A percentile compares a stretch with the other conserved stretches of the same genome.
phyloP scores from a whole-genome alignment of 2,888 invertebrate species.

The Chrysotoxum bicinctum region DNA sequence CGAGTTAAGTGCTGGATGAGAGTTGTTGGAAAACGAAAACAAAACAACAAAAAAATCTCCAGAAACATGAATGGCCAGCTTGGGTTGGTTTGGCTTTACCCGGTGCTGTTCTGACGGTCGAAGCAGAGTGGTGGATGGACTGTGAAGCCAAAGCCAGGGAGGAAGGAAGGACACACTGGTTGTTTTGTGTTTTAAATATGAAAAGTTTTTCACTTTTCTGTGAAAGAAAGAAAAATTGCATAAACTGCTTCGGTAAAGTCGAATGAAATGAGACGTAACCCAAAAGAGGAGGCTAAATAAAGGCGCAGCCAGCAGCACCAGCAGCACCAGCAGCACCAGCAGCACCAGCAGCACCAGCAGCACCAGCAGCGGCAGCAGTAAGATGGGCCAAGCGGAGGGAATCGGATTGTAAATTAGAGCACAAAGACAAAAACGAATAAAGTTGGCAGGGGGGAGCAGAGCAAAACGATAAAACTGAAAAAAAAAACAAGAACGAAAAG shows the following conservation, averaged over 20 bases:
- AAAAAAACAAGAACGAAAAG: constrained; percentile 50
- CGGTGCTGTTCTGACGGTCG: not conserved
- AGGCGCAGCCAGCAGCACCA: constrained; percentile 28
- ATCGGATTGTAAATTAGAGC: constrained; percentile 46
- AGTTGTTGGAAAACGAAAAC: constrained; percentile 32
- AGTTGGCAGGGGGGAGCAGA: not conserved
- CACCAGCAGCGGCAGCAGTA: not conserved
- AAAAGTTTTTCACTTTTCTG: constrained; percentile 69
- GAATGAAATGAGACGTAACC: constrained; percentile 70
- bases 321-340: not conserved
- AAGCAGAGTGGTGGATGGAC: not conserved
- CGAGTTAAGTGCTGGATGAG: constrained; percentile 70
- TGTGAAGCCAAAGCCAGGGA: too few relatives aligned
- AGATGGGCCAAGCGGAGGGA: constrained; percentile 18
- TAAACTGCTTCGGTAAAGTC: constrained; percentile 56
- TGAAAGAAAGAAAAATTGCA: constrained; percentile 48
- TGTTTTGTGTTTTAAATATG: constrained; percentile 70
- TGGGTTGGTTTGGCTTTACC: constrained; percentile 12
- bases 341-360: not conserved
- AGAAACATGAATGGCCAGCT: constrained; percentile 24
- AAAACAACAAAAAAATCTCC: not conserved
- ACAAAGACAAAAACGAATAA: constrained; percentile 44
- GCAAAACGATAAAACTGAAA: constrained; percentile 43
- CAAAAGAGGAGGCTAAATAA: constrained; percentile 50
- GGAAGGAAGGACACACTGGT: constrained; percentile 43